Percentiles rank a stretch among this genome's conserved stretches.
These are phyloP conservation scores for Enteromius trimaculatus DNA, from an alignment of 2,797 vertebrate species.

Conservation along the genomic window DNA sequence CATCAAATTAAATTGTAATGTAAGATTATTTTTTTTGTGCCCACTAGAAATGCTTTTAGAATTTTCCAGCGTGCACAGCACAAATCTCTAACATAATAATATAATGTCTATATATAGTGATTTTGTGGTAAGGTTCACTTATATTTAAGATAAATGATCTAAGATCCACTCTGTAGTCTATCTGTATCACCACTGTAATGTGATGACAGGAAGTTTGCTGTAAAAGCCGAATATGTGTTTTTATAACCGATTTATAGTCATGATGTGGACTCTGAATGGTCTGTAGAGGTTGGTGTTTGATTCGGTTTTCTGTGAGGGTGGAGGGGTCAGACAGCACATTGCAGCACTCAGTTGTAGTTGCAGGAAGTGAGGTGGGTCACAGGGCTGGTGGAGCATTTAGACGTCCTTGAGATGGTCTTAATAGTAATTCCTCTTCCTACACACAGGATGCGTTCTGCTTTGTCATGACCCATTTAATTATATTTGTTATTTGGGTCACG, in stretches of 20 bases:
- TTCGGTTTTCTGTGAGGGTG: conserved; percentile 15
- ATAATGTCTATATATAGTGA: not conserved
- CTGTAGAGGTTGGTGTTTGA: not conserved
- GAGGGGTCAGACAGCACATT: conserved; percentile 73
- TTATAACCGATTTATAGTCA: too few relatives aligned
- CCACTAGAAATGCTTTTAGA: conserved; percentile 1
- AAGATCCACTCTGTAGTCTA: not conserved
- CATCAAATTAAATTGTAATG: conserved; percentile 20
- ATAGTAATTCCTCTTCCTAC: conserved; percentile 30
- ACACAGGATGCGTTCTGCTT: conserved; percentile 36
- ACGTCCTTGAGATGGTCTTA: conserved; percentile 49
- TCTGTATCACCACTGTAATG: not conserved
- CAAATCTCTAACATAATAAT: not conserved
- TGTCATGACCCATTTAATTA: conserved; percentile 26
- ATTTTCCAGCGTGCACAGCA: not conserved
- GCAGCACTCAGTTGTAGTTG: conserved; percentile 62
- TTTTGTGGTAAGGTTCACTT: not conserved
- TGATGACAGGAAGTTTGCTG: too few relatives aligned
- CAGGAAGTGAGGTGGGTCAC: conserved; percentile 67
- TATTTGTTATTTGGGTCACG: conserved; percentile 32
- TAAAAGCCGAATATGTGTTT: not conserved
- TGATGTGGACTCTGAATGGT: not conserved
- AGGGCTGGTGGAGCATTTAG: conserved; percentile 35
- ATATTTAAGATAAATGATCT: not conserved
- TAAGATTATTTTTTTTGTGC: not conserved